phyloP scores from a whole-genome alignment of 2,888 invertebrate species.

The Troides helena region DNA sequence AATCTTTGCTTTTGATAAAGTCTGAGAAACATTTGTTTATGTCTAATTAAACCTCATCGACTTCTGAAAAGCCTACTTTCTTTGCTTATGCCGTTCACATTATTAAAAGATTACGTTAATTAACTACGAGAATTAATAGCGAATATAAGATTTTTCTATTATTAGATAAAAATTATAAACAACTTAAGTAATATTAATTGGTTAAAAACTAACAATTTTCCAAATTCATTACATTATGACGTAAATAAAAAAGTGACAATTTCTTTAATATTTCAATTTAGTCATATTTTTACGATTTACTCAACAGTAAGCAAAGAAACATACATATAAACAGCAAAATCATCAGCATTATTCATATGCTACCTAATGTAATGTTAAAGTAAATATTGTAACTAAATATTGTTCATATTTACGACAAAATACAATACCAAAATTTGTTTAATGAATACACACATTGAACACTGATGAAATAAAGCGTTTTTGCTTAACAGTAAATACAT shows the following conservation, averaged over 20 bases:
- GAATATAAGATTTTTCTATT: constrained; percentile 27
- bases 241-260: not conserved
- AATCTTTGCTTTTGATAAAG: not conserved
- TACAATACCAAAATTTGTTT: constrained; percentile 14
- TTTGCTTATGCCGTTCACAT: constrained; percentile 24
- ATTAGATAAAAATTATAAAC: constrained; percentile 26
- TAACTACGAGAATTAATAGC: constrained; percentile 24
- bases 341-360: constrained; percentile 11
- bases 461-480: constrained; percentile 33
- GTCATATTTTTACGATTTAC: not conserved
- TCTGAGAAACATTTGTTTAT: not conserved
- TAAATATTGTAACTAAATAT: constrained; percentile 4
- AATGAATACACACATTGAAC: constrained; percentile 33
- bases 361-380: constrained; percentile 4
- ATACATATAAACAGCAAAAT: constrained; percentile 11
- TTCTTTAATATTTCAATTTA: not conserved
- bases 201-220: constrained; percentile 28
- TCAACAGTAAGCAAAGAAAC: constrained; percentile 2
- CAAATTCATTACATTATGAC: constrained; percentile 16
- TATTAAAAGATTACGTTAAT: constrained; percentile 16
- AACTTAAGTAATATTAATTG: constrained; percentile 25
- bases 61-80: constrained; percentile 22
- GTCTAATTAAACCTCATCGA: constrained; percentile 24
- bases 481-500: constrained; percentile 47
- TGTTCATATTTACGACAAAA: constrained; percentile 8